A percentile compares a stretch with the other conserved stretches of the same genome.
phyloP scores from a whole-genome alignment of 2,888 invertebrate species.

The Drosophila picticornis region DNA sequence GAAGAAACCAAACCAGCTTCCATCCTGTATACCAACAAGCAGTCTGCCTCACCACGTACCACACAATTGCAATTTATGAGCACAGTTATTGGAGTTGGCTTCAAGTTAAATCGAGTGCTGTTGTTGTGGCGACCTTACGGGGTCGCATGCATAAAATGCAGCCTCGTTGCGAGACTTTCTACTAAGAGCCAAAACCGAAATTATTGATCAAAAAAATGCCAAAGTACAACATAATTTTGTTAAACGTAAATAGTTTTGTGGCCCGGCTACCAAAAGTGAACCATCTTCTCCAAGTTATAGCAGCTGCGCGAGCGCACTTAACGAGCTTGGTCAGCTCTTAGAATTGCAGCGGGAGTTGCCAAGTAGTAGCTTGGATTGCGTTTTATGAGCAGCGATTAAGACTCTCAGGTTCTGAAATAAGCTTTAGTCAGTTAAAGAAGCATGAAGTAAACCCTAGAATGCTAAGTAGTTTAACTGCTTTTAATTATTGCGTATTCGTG shows the following conservation, averaged over 20 bases:
- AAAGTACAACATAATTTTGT: constrained; percentile 51
- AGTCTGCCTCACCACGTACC: constrained; percentile 27
- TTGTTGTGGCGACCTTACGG: constrained; percentile 56
- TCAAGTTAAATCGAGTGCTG: constrained; percentile 11
- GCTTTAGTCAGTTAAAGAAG: constrained; percentile 3
- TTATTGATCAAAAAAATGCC: constrained; percentile 55
- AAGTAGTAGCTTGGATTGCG: constrained; percentile 29
- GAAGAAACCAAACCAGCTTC: constrained; percentile 46
- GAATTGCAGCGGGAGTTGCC: neutral
- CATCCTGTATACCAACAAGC: constrained; percentile 25
- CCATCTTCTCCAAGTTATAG: constrained; percentile 8
- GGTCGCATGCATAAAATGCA: constrained; percentile 75
- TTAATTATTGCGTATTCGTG: constrained; percentile 4
- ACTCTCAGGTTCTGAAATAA: constrained; percentile 15
- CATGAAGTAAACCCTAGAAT: neutral
- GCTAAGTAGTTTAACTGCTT: neutral
- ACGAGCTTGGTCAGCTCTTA: constrained; percentile 3
- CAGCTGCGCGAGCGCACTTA: constrained; percentile 14
- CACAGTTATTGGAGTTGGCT: constrained; percentile 37
- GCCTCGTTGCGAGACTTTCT: constrained; percentile 57
- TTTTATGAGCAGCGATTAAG: constrained; percentile 39
- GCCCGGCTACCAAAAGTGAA: constrained; percentile 45
- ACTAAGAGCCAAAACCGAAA: constrained; percentile 35
- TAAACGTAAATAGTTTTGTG: constrained; percentile 50
- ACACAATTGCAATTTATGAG: constrained; percentile 75